Conservation (phyloP, 92 coral and sea anemone genomes). For the Nematostella vectensis region DNA sequence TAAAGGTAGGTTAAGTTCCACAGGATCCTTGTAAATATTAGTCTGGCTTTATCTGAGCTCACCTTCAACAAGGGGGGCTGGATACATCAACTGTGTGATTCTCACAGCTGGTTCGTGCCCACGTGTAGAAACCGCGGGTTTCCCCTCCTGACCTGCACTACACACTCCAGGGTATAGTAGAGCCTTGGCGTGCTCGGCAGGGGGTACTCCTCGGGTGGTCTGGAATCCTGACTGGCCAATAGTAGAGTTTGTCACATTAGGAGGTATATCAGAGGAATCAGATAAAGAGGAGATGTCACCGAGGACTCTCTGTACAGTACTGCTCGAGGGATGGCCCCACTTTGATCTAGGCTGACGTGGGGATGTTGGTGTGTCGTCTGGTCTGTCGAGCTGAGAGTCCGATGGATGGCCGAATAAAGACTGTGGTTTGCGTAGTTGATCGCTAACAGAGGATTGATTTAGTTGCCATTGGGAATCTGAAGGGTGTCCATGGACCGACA, state of each 20-base stretch:
- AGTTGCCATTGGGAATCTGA: too few species aligned
- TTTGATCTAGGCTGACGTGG: constrained; percentile 43
- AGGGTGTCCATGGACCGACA: too few species aligned
- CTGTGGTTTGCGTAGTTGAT: too few species aligned
- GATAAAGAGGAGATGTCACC: constrained; percentile 44
- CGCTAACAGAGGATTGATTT: too few species aligned
- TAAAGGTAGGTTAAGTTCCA: too few species aligned
- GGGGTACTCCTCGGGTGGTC: constrained; percentile 64
- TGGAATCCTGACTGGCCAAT: constrained; percentile 27
- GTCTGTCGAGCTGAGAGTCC: background rate
- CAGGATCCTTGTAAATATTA: too few species aligned
- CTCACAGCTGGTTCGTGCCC: constrained; percentile 74
- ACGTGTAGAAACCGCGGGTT: constrained; percentile 35
- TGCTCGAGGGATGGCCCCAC: constrained; percentile 76
- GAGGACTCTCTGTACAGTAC: constrained; percentile 53
- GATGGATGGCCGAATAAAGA: constrained; percentile 3
- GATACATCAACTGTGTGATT: constrained; percentile 69
- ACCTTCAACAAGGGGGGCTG: constrained; percentile 44
- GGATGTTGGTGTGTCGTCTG: background rate
- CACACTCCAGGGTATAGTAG: constrained; percentile 57
- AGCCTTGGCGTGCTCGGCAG: constrained; percentile 61
- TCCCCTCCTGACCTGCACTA: constrained; percentile 15
- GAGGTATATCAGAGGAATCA: constrained; percentile 35
- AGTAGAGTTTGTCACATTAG: constrained; percentile 68
- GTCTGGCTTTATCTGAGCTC: too few species aligned